These are phyloP conservation scores for Molorchus minor DNA, from an alignment of 2,888 invertebrate species.

Conservation along the genomic window DNA sequence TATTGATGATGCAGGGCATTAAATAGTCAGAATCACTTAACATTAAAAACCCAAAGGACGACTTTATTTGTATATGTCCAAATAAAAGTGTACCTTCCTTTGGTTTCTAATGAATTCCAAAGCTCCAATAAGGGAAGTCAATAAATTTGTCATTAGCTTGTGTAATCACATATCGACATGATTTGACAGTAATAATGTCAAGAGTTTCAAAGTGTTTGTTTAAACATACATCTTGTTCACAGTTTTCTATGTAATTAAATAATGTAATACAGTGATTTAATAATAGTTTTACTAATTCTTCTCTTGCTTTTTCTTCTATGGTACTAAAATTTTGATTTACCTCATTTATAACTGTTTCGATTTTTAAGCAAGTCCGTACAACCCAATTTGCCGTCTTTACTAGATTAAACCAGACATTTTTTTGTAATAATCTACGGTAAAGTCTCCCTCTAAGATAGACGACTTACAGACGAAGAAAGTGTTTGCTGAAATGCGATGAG, in stretches of 20 bases:
- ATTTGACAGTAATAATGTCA: conserved; percentile 28
- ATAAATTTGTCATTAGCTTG: conserved; percentile 8
- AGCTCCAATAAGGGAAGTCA: conserved; percentile 36
- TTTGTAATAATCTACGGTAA: not conserved
- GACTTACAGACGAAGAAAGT: conserved; percentile 7
- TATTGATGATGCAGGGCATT: conserved; percentile 23
- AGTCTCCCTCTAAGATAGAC: conserved; percentile 3
- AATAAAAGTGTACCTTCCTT: conserved; percentile 27
- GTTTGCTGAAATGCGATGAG: not conserved
- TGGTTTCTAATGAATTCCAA: conserved; percentile 37
- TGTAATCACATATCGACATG: conserved; percentile 31
- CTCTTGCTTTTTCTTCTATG: not conserved
- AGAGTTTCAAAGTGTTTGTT: conserved; percentile 7
- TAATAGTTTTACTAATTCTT: too few relatives aligned
- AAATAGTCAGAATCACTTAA: conserved; percentile 31
- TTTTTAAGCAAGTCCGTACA: conserved; percentile 13
- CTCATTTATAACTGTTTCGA: conserved; percentile 6
- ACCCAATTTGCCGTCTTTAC: conserved; percentile 3
- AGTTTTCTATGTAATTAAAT: too few relatives aligned
- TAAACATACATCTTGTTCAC: conserved; percentile 3
- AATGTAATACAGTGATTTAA: too few relatives aligned
- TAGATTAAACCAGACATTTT: conserved; percentile 3
- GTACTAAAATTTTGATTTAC: conserved; percentile 14
- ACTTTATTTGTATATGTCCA: conserved; percentile 29
- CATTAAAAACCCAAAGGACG: conserved; percentile 34